Base-by-base conservation (phyloP, 2,797 vertebrate genomes). In the Decapterus maruadsi region DNA sequence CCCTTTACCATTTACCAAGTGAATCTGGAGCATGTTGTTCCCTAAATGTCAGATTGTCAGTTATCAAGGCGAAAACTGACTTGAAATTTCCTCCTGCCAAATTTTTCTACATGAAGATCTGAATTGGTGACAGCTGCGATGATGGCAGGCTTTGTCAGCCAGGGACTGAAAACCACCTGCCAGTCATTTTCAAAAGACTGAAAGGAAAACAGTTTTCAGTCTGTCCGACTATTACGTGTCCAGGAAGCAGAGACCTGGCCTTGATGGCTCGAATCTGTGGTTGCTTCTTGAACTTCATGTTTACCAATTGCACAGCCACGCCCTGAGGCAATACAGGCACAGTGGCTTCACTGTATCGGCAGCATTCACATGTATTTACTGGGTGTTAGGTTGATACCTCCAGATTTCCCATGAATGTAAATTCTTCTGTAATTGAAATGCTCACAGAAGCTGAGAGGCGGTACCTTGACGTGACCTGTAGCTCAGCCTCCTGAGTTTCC, bases 371-470 rank as follows among this genome's bases (percentile, higher is more conserved):
- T 50, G 36, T 90, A 61, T 90, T 91, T 87, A 80, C 80, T 72
- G 70, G 0, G 81, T 63, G 75, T 87, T 48, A 63, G 51, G 79
- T 78, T 83, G 78, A 81, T 80, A 64, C 76, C 60, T 61, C 65
- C 67, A 48, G 70, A 81, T 80, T 79, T 81, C 63, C 83, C 45
- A 3, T 51, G 50, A 69, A 76, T 86, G 83, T 81, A 75, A 72
- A 83, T 72, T 82, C 76, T 78, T 69, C 55, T 67, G 80, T 79
- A 83, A 89, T 90, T 89, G 79, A 90, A 85, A 86, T 68, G 55
- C 81, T 81, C 45, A 55, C 66, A 69, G 60, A 51, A 83, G 72
- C 61, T 72, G 78, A 68, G 78, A 54, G 78, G 50, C 19, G 55
- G 57, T 45, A 56, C 75, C 75, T 87, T 85, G 70, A 88, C 75